Conservation (phyloP, 2,113 vertebrate genomes). For the Ictidomys tridecemlineatus region DNA sequence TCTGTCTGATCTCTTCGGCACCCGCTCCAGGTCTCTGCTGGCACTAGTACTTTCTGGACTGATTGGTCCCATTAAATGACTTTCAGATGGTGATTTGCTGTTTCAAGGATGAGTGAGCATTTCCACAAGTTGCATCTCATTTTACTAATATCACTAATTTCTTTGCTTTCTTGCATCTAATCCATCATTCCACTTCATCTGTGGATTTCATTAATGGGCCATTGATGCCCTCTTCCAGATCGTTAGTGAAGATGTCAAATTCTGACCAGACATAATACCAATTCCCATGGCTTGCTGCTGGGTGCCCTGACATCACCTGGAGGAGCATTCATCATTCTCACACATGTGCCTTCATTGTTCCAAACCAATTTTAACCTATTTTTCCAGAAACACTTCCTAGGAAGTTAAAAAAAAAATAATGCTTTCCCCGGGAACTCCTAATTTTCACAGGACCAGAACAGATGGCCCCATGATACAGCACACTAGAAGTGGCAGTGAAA, state of each 20-base stretch:
- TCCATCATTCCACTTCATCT: slow-evolving; percentile 18
- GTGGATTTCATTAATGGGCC: slow-evolving; percentile 20
- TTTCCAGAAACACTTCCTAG: slow-evolving; percentile 42
- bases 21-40: neutral
- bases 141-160: neutral
- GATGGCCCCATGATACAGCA: neutral
- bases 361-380: slow-evolving; percentile 12
- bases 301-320: neutral
- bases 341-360: neutral
- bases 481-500: neutral
- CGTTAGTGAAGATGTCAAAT: slow-evolving; percentile 50
- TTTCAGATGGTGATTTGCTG: slow-evolving; percentile 55
- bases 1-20: neutral
- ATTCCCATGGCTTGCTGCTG: neutral
- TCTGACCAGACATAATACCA: neutral
- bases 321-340: neutral
- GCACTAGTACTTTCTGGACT: neutral
- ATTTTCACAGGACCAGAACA: neutral
- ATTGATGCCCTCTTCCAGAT: neutral
- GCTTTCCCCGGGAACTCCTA: neutral
- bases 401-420: slow-evolving; percentile 42
- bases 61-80: neutral
- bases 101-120: slow-evolving; percentile 1
- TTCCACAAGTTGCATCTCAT: neutral
- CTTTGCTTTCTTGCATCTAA: slow-evolving; percentile 2